Evolutionary conservation across 2,113 vertebrate species (phyloP).

Genomic region (Carassius gibelio): DNA sequence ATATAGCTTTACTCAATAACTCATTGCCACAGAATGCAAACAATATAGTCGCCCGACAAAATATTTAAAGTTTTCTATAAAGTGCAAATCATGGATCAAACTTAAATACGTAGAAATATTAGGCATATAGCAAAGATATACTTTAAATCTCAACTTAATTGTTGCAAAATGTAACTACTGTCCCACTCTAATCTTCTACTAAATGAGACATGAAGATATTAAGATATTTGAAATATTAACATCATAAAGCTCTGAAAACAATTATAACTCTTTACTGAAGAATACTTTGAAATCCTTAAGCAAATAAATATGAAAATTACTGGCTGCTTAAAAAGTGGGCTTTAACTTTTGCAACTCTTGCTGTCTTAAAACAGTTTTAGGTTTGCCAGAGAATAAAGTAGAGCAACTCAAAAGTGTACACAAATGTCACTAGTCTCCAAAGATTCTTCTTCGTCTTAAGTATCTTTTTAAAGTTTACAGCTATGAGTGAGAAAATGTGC

Average conservation of each 20-base stretch:
- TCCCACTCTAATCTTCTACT: neutral
- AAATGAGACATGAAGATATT: neutral
- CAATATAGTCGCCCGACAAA: too few relatives aligned
- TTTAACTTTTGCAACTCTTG: neutral
- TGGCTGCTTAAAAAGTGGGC: neutral
- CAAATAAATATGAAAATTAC: neutral
- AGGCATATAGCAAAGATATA: too few relatives aligned
- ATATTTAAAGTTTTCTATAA: too few relatives aligned
- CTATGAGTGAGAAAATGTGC: neutral
- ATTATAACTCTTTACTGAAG: neutral
- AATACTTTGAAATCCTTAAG: neutral
- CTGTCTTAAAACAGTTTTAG: neutral
- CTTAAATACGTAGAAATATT: too few relatives aligned
- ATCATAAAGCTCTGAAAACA: neutral
- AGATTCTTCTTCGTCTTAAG: neutral
- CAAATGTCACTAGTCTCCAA: neutral
- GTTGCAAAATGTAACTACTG: too few relatives aligned
- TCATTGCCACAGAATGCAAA: too few relatives aligned
- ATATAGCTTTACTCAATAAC: too few relatives aligned
- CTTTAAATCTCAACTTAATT: too few relatives aligned
- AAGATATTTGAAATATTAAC: neutral
- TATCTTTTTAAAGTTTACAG: neutral
- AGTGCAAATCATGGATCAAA: too few relatives aligned
- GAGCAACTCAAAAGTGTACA: neutral
- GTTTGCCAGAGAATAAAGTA: neutral